These are phyloP conservation scores for Trichechus manatus DNA, from an alignment of 2,113 vertebrate species.

Conservation along the genomic window DNA sequence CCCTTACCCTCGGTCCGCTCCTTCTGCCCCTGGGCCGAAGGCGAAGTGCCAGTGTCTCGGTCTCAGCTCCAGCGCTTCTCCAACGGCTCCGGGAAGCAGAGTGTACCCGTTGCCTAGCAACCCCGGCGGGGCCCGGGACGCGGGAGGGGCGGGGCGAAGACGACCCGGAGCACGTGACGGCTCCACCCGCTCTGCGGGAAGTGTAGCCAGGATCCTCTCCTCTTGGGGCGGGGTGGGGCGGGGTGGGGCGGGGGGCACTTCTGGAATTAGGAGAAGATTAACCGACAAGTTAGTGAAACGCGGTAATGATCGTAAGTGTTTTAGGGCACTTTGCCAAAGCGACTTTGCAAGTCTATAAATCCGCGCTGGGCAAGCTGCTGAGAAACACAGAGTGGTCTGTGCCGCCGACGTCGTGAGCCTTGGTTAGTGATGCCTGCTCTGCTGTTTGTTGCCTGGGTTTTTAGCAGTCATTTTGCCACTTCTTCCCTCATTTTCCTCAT, in stretches of 20 bases:
- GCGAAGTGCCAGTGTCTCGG: not conserved
- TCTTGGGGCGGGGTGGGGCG: not conserved
- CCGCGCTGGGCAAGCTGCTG: not conserved
- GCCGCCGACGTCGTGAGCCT: not conserved
- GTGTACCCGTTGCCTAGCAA: conserved; percentile 83
- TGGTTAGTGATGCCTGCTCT: not conserved
- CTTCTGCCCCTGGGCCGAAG: not conserved
- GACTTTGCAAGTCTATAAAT: not conserved
- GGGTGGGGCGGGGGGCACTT: too few species aligned
- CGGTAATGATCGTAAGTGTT: not conserved
- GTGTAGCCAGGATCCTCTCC: not conserved
- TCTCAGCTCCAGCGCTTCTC: rapidly evolving
- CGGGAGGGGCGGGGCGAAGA: not conserved
- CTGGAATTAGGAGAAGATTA: not conserved
- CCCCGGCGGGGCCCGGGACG: not conserved
- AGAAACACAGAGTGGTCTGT: not conserved
- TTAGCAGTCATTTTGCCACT: not conserved
- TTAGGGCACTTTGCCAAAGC: not conserved
- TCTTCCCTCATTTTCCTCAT: not conserved
- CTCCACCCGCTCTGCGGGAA: rapidly evolving
- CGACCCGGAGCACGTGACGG: conserved; percentile 19
- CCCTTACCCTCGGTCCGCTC: not conserved
- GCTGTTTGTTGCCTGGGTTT: not conserved
- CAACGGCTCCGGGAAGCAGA: conserved; percentile 12
- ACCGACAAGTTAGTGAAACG: not conserved